Evolutionary conservation across 2,113 vertebrate species (phyloP).

Genomic region (Empidonax traillii): DNA sequence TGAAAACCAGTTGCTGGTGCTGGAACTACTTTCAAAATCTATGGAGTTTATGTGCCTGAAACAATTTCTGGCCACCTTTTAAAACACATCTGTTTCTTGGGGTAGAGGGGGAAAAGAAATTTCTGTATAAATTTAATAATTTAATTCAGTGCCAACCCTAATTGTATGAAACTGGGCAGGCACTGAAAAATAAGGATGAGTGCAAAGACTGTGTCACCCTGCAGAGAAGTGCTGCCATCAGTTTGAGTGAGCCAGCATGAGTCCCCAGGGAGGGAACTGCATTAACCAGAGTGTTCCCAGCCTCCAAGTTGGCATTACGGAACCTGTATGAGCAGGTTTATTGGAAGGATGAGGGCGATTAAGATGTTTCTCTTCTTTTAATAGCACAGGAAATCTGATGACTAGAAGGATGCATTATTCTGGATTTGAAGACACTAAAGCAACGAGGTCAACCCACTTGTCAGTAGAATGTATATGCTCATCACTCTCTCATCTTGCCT

Average conservation of each 20-base stretch:
- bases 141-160: background rate
- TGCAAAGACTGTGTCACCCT: background rate
- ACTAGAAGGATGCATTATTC: background rate
- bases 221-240: background rate
- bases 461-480: background rate
- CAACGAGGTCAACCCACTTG: rapidly evolving
- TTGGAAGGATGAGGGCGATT: background rate
- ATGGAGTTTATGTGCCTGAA: background rate
- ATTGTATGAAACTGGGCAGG: background rate
- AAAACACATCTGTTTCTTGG: background rate
- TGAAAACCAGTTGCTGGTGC: background rate
- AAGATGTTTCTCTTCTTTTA: background rate
- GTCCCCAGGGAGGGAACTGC: background rate
- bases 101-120: rapidly evolving
- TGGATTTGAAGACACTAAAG: background rate
- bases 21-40: background rate
- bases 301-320: background rate
- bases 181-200: background rate
- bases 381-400: background rate
- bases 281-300: background rate
- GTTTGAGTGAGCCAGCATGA: background rate
- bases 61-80: background rate
- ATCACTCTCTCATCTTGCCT: background rate
- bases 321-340: background rate
- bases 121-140: background rate